A percentile compares a stretch with the other conserved stretches of the same genome.
Conservation (phyloP, 1,140 invertebrate species). For the Diachasma alloeum region DNA sequence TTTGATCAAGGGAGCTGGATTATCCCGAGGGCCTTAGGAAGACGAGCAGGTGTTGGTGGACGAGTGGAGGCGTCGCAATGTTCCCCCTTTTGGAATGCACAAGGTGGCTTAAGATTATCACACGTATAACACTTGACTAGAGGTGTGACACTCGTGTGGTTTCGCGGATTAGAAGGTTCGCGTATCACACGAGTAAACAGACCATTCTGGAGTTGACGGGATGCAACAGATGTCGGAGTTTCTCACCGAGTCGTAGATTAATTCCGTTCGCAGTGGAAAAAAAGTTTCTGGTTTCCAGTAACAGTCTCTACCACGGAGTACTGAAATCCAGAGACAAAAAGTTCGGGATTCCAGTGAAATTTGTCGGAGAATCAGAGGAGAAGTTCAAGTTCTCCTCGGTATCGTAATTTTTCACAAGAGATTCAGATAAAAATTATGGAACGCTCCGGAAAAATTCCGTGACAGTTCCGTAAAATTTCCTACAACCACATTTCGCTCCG, state of each 20-base stretch:
- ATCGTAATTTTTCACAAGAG: too few species aligned
- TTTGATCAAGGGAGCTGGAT: slow-evolving; percentile 17
- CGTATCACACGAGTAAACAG: background rate
- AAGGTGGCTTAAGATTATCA: slow-evolving; percentile 17
- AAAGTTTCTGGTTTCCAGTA: too few species aligned
- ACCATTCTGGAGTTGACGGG: background rate
- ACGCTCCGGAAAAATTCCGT: too few species aligned
- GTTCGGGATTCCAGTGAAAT: too few species aligned
- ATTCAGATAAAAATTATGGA: too few species aligned
- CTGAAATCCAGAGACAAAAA: too few species aligned
- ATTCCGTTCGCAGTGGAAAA: too few species aligned
- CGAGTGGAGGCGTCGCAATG: background rate
- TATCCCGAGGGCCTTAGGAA: background rate
- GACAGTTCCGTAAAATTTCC: too few species aligned
- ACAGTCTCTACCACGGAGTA: too few species aligned
- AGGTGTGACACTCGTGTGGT: background rate
- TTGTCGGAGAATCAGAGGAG: too few species aligned
- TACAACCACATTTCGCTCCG: too few species aligned
- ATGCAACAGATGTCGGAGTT: background rate
- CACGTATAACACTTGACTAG: background rate
- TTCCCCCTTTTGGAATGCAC: background rate
- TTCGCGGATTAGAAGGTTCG: background rate
- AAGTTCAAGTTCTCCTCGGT: too few species aligned
- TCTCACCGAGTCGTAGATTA: background rate
- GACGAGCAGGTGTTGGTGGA: slow-evolving; percentile 17